Percentiles rank a stretch among this genome's conserved stretches.
Conservation (phyloP, 2,888 invertebrate species). For the Chouioia cunea region DNA sequence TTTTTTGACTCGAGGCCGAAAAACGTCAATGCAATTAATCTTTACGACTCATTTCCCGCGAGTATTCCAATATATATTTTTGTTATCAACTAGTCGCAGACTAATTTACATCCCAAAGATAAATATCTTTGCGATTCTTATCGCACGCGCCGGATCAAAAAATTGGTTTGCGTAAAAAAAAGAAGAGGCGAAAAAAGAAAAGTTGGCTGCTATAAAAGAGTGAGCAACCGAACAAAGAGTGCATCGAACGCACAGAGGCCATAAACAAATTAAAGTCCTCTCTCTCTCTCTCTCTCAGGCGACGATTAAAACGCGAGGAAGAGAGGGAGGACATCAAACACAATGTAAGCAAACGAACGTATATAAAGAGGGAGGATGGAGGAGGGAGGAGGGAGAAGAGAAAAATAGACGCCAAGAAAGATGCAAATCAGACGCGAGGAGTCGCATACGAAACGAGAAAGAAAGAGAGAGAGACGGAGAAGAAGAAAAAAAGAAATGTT, state of each 20-base stretch:
- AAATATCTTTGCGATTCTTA: too few species aligned
- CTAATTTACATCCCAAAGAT: too few species aligned
- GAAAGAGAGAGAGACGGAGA: constrained; percentile 14
- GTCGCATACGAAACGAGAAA: constrained; percentile 12
- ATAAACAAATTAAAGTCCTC: not conserved
- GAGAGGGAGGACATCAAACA: constrained; percentile 29
- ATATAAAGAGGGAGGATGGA: not conserved
- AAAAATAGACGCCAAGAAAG: constrained; percentile 13
- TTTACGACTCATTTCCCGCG: too few species aligned
- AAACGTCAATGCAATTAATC: too few species aligned
- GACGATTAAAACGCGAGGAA: constrained; percentile 10
- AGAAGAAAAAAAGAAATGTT: constrained; percentile 25
- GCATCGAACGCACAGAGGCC: too few species aligned
- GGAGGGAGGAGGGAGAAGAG: constrained; percentile 1
- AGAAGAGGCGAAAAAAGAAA: not conserved
- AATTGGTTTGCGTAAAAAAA: too few species aligned
- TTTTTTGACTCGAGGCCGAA: too few species aligned
- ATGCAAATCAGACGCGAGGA: constrained; percentile 33
- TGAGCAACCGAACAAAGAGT: constrained; percentile 6
- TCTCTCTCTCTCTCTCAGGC: too few species aligned
- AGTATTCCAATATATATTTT: too few species aligned
- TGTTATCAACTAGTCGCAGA: too few species aligned
- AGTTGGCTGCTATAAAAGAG: not conserved
- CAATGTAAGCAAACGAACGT: constrained; percentile 42
- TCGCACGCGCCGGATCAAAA: too few species aligned